Base-by-base conservation (phyloP, 2,888 invertebrate genomes). In the Sericinus montela region DNA sequence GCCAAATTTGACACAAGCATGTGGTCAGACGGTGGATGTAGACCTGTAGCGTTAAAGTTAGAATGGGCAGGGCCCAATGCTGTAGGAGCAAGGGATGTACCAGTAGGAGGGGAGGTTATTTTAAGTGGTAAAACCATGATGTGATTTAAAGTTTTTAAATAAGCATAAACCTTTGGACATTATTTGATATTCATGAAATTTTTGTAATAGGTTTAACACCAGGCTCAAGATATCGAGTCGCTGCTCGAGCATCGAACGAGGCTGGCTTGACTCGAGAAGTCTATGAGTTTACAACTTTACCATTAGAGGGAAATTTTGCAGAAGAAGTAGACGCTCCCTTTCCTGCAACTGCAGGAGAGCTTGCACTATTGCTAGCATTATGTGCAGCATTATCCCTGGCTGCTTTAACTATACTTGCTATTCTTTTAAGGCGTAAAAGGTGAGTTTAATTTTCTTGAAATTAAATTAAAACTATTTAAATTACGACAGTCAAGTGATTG, bases 21-120 rank as follows among this genome's bases (percentile, higher is more conserved):
- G 32, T 97, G 97, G 97, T 93, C 93, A 51, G 94, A 94, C 68
- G 94, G 95, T 0, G 96, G 96, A 9, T 97, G 97, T 78, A 92
- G 94, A 0, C 94, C 97, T 52, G 91, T 92, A 43, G 93, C 94
- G 55, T 93, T 95, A 73, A 93, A 94, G 43, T 90, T 97, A 14
- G 94, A 95, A 71, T 93, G 88, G 88, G 81, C 83, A 3, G 93
- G 86, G 63, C 91, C 71, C 57, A 91, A 71, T 44, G 90, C 72
- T 58, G 75, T 82, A 10, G 88, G 87, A 19, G 79, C 85, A 1
- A 79, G 82, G 29, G 88, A 88, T 54, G 82, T 87, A 23, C 84
- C 86, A 7, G 80, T 86, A 45, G 84, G 85, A 0, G 86, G 87
- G 25, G 86, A 87, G 67, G 81, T 86, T 42, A 78, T 87, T 53